These are phyloP conservation scores for Aphidius gifuensis DNA, from an alignment of 1,140 invertebrate species.

Conservation along the genomic window DNA sequence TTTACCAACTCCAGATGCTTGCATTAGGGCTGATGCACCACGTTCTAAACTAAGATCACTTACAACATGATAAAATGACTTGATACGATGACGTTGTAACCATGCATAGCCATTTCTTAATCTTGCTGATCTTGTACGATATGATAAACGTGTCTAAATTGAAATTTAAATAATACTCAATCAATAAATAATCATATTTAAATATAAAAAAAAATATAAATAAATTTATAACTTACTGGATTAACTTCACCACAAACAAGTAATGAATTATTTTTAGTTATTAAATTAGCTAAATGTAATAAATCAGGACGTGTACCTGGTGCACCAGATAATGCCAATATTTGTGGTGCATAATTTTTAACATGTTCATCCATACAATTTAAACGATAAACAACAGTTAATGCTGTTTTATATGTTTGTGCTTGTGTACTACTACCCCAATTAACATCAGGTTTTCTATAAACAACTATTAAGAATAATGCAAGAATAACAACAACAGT, in stretches of 20 bases:
- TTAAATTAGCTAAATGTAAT: conserved; percentile 84
- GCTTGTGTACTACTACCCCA: conserved; percentile 98
- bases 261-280: conserved; percentile 90
- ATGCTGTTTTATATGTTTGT: conserved; percentile 88
- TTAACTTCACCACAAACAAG: conserved; percentile 87
- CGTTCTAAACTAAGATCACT: conserved; percentile 74
- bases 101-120: conserved; percentile 70
- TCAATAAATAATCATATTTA: background rate
- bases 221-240: conserved; percentile 58
- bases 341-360: conserved; percentile 93
- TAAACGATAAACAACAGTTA: conserved; percentile 72
- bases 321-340: conserved; percentile 81
- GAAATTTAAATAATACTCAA: conserved; percentile 24
- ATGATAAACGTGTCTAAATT: conserved; percentile 64
- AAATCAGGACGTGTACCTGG: conserved; percentile 80
- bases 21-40: conserved; percentile 76
- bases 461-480: conserved; percentile 85
- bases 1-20: conserved; percentile 85
- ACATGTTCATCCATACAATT: conserved; percentile 88
- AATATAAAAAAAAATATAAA: background rate
- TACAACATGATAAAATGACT: conserved; percentile 83
- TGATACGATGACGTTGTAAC: conserved; percentile 71
- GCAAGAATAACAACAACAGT: conserved; percentile 85
- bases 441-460: conserved; percentile 93
- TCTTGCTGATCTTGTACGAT: conserved; percentile 61